Evolutionary conservation across 2,888 invertebrate species (phyloP).

Genomic region (Papilio elwesi): DNA sequence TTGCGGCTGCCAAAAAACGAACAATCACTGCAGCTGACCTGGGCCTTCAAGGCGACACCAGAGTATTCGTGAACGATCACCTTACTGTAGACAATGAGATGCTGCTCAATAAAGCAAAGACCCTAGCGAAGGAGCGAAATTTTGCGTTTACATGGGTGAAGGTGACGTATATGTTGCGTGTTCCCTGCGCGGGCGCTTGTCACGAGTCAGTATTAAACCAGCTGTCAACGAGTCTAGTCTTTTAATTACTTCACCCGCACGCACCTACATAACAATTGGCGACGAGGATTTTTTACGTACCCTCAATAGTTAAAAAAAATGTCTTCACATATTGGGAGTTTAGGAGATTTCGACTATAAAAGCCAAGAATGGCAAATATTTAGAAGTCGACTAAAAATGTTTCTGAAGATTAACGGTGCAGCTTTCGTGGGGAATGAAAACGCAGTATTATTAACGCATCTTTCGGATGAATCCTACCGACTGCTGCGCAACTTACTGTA

Average conservation of each 20-base stretch:
- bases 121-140: conserved; percentile 39
- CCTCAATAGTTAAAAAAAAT: neutral
- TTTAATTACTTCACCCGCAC: no score
- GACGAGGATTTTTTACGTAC: no score
- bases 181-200: no score
- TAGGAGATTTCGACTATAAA: neutral
- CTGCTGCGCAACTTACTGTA: neutral
- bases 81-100: conserved; percentile 45
- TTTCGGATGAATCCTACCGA: neutral
- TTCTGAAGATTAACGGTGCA: neutral
- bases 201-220: no score
- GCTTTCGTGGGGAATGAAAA: neutral
- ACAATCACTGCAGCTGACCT: conserved; percentile 41
- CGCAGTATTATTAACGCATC: neutral
- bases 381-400: neutral
- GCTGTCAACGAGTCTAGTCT: no score
- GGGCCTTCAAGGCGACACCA: conserved; percentile 38
- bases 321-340: neutral
- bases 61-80: conserved; percentile 45
- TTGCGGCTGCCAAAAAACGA: no score
- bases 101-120: conserved; percentile 44
- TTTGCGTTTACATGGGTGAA: no score
- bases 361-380: conserved; percentile 5
- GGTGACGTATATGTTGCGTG: no score
- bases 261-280: no score